These are phyloP conservation scores for Pandion haliaetus DNA, from an alignment of 2,113 vertebrate genomes.

Conservation along the genomic window DNA sequence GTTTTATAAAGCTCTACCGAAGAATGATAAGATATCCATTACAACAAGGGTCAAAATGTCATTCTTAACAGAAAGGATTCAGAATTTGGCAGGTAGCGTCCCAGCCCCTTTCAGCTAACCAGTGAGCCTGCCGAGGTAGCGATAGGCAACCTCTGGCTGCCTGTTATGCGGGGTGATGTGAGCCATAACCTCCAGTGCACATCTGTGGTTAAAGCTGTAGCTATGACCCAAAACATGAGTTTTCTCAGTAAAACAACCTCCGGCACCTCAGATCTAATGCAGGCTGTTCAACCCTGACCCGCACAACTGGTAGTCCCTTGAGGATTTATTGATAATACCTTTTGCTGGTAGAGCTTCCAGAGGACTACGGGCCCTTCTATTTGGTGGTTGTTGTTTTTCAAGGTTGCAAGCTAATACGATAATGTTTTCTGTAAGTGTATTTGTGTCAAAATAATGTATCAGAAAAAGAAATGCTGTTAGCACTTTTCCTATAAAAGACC, in stretches of 20 bases:
- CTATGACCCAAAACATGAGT: neutral
- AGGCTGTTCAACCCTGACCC: neutral
- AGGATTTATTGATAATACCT: neutral
- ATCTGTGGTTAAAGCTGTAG: neutral
- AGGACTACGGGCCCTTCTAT: neutral
- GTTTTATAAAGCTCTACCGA: neutral
- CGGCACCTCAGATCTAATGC: neutral
- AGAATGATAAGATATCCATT: constrained; percentile 19
- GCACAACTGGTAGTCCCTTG: neutral
- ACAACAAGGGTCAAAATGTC: neutral
- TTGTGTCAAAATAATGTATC: neutral
- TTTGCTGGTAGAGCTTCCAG: neutral
- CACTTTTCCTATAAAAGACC: neutral
- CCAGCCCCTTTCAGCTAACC: neutral
- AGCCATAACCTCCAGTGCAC: neutral
- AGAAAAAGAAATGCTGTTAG: neutral
- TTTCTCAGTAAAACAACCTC: constrained; percentile 5
- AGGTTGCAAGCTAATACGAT: neutral
- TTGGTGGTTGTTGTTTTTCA: neutral
- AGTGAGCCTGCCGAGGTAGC: neutral
- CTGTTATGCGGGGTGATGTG: neutral
- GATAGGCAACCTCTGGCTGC: neutral
- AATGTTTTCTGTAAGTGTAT: neutral
- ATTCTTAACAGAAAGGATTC: constrained; percentile 21
- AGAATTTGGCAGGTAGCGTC: neutral